Conservation (phyloP, 2,888 invertebrate species). For the Drosophila emarginata region DNA sequence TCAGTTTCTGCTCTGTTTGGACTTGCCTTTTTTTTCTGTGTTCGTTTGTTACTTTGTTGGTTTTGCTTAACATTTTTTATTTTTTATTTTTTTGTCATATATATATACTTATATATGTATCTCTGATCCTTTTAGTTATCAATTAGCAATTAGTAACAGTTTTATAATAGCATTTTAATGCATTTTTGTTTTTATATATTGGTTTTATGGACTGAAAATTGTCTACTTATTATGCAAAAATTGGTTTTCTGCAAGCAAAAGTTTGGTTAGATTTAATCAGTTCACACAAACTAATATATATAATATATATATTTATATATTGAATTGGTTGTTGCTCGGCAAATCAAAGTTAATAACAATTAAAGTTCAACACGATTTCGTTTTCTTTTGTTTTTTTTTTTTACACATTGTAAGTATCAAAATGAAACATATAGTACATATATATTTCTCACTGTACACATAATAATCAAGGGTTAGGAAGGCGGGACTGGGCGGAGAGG, state of each 20-base stretch:
- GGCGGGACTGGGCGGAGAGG: no score
- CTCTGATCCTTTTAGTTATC: conserved; percentile 42
- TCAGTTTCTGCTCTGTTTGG: background rate
- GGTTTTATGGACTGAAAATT: conserved; percentile 67
- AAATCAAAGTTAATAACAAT: conserved; percentile 4
- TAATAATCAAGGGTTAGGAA: background rate
- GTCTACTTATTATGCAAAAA: conserved; percentile 68
- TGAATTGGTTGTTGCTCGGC: conserved; percentile 2
- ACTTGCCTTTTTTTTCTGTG: conserved; percentile 29
- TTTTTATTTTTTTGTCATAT: background rate
- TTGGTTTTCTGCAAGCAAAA: conserved; percentile 19
- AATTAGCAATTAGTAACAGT: conserved; percentile 70
- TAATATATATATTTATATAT: conserved; percentile 12
- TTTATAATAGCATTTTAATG: conserved; percentile 56
- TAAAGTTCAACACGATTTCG: background rate
- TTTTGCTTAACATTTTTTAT: background rate
- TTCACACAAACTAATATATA: conserved; percentile 12
- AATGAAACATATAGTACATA: conserved; percentile 8
- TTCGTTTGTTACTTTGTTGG: conserved; percentile 2
- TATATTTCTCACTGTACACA: conserved; percentile 3
- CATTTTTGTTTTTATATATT: conserved; percentile 16
- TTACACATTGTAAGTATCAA: conserved; percentile 3
- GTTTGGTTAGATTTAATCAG: conserved; percentile 25
- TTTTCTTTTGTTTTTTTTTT: background rate
- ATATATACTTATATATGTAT: conserved; percentile 14